phyloP scores from a whole-genome alignment of 2,888 invertebrate species.

The Andrena praecox region DNA sequence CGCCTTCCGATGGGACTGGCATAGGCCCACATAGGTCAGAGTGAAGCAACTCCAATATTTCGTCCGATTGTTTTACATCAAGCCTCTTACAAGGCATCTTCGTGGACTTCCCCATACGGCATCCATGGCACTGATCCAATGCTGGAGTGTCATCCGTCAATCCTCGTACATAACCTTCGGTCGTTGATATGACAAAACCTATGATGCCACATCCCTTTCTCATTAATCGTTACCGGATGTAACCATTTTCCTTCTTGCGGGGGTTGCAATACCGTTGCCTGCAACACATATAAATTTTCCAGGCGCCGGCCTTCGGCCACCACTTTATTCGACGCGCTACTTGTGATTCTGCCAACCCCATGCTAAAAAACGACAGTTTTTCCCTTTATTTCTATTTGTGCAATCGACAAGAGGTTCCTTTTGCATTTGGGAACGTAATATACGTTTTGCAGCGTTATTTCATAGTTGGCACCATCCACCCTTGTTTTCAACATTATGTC shows the following conservation, averaged over 20 bases:
- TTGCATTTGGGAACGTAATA: background rate
- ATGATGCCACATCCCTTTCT: background rate
- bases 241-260: background rate
- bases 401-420: background rate
- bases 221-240: background rate
- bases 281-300: background rate
- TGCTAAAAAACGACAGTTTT: background rate
- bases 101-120: background rate
- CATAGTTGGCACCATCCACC: background rate
- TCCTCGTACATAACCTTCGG: background rate
- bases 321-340: background rate
- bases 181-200: background rate
- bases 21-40: background rate
- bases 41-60: background rate
- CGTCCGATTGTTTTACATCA: background rate
- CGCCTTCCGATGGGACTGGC: background rate
- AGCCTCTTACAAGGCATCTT: background rate
- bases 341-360: background rate
- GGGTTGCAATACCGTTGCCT: background rate
- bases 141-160: background rate
- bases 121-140: background rate
- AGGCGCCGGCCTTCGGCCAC: background rate
- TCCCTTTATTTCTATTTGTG: constrained; percentile 14
- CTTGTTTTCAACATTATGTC: background rate
- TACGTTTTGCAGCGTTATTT: constrained; percentile 3